Evolutionary conservation across 2,888 invertebrate species (phyloP), one percentile per base, ranked within the genome.

Genomic region (Nemotelus nigrinus): DNA sequence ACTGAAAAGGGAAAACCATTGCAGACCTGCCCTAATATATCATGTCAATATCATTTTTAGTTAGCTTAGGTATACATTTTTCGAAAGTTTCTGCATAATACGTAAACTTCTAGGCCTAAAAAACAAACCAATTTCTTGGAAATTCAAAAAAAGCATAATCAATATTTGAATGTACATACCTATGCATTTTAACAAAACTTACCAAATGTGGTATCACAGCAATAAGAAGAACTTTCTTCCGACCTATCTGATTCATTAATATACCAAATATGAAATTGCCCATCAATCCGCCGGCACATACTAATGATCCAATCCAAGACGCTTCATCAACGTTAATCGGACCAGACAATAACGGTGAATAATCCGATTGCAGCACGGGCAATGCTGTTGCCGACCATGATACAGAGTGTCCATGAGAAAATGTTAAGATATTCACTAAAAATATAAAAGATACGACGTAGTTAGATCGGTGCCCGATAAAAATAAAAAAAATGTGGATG

Each of bases 351-450:
- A 81, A 55, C 25, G 79, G 78, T 3, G 79, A 77, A 43, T 79
- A 58, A 6, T 78, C 48, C 8, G 80, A 78, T 45, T 71, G 70
- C 7, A 81, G 57, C 5, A 79, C 7, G 8, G 71, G 57, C 5
- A 78, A 47, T 39, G 64, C 67, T 44, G 79, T 79, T 7, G 78
- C 78, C 25, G 64, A 41, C 81, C 81, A 81, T 64, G 79, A 79
- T 39, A 76, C 48, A 8, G 50, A 45, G 44, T 53, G 68, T 10
- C 78, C 78, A 70, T 68, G 74, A 41, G 60, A 25, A 43, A 78
- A 10, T 44, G 70, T 43, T 2, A 75, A 47, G 57, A 75, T 63
- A 60, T 74, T 78, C 10, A 67, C 78, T 78, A 39, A 25, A 78
- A 77, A 0, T 25, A 25, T 25, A 25, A 25, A 25, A 25, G 63